A percentile compares a stretch with the other conserved stretches of the same genome.
Conservation (phyloP, 1,140 invertebrate genomes). For the Drosophila takahashii region DNA sequence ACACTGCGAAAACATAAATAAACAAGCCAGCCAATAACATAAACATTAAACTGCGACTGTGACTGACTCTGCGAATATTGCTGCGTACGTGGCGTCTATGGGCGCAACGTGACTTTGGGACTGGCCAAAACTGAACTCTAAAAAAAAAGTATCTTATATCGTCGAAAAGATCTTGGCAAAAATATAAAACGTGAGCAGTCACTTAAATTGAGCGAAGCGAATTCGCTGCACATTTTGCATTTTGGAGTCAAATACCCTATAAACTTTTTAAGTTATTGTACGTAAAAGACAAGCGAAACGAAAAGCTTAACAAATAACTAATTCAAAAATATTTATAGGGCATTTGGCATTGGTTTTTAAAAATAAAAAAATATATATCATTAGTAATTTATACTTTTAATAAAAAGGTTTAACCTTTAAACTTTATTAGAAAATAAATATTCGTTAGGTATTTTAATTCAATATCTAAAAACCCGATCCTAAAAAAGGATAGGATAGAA, state of each 20-base stretch:
- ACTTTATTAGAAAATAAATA: neutral
- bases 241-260: slow-evolving; percentile 14
- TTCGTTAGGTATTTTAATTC: neutral
- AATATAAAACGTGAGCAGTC: slow-evolving; percentile 69
- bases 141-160: slow-evolving; percentile 32
- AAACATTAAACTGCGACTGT: slow-evolving; percentile 52
- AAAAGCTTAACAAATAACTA: neutral
- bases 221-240: slow-evolving; percentile 51
- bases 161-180: slow-evolving; percentile 44
- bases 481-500: neutral
- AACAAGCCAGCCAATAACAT: slow-evolving; percentile 35
- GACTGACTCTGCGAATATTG: slow-evolving; percentile 20
- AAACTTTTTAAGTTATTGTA: slow-evolving; percentile 31
- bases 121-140: slow-evolving; percentile 15
- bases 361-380: neutral
- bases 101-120: slow-evolving; percentile 61
- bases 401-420: neutral
- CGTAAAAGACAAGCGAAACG: neutral
- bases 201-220: slow-evolving; percentile 53
- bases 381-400: neutral
- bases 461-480: no score
- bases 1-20: slow-evolving; percentile 58
- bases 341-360: neutral
- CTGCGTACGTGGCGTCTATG: slow-evolving; percentile 57
- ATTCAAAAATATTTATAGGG: neutral